These are phyloP conservation scores for Drosophila recens DNA, from an alignment of 2,888 invertebrate genomes.

Conservation along the genomic window DNA sequence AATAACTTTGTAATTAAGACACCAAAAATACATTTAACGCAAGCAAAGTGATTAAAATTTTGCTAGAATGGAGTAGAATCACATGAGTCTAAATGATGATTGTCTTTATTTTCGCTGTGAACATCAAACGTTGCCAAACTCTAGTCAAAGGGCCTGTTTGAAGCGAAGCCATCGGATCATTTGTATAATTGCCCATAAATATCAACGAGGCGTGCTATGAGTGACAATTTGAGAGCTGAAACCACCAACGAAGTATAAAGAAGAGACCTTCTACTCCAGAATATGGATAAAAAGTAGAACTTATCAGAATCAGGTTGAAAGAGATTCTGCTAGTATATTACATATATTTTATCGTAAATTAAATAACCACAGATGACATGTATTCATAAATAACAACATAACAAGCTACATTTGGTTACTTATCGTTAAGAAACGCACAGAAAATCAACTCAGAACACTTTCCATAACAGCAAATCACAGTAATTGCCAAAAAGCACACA, in stretches of 20 bases:
- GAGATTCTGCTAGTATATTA: no score
- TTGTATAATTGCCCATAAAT: constrained; percentile 44
- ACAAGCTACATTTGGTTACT: no score
- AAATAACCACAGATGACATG: no score
- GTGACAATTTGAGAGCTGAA: constrained; percentile 20
- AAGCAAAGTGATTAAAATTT: constrained; percentile 59
- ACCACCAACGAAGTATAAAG: constrained; percentile 20
- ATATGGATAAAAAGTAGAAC: neutral
- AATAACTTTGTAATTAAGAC: constrained; percentile 72
- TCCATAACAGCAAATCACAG: constrained; percentile 48
- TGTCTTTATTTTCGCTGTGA: constrained; percentile 21
- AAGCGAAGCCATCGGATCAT: constrained; percentile 34
- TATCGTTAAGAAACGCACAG: neutral
- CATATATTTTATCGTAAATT: no score
- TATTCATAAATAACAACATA: no score
- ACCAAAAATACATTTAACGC: constrained; percentile 56
- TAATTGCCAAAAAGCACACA: constrained; percentile 51
- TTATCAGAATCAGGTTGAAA: neutral
- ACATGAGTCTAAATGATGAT: constrained; percentile 42
- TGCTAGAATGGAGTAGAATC: constrained; percentile 22
- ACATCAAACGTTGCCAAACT: constrained; percentile 43
- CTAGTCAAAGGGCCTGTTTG: constrained; percentile 32
- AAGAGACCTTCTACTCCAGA: neutral
- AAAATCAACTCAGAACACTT: constrained; percentile 37
- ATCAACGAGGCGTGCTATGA: constrained; percentile 33